Percentiles rank a stretch among this genome's conserved stretches.
Evolutionary conservation across 1,140 invertebrate genomes (phyloP).

Genomic region (Teleopsis dalmanni): DNA sequence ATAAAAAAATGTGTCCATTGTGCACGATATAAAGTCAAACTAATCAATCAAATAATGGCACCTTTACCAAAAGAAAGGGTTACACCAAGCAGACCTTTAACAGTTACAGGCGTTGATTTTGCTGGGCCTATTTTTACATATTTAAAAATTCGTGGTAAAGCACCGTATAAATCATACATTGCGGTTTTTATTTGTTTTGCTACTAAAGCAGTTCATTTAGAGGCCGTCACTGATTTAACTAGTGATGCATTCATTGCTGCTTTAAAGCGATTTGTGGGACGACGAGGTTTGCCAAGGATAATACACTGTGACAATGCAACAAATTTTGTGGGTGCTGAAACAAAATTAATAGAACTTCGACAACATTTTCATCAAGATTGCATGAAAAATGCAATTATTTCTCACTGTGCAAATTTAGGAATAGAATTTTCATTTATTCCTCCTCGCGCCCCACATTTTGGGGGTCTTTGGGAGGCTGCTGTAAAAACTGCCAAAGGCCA

Average conservation of each 20-base stretch:
- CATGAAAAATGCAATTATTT: no score
- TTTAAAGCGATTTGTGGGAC: slow-evolving; percentile 30
- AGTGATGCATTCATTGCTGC: slow-evolving; percentile 32
- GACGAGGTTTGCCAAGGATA: slow-evolving; percentile 19
- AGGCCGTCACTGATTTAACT: slow-evolving; percentile 33
- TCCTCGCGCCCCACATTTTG: no score
- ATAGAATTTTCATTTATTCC: no score
- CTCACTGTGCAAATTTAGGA: no score
- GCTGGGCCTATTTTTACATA: not conserved
- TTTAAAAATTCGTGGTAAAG: not conserved
- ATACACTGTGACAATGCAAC: slow-evolving; percentile 30
- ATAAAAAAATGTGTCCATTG: not conserved
- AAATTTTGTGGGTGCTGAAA: slow-evolving; percentile 22
- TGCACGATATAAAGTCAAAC: not conserved
- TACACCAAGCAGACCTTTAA: not conserved
- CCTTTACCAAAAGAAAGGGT: not conserved
- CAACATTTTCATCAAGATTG: no score
- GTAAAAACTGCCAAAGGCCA: no score
- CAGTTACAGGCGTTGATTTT: not conserved
- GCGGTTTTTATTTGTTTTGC: slow-evolving; percentile 17
- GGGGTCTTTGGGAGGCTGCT: no score
- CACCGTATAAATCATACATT: not conserved
- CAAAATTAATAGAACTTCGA: no score
- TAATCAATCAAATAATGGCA: not conserved
- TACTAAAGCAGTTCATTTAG: slow-evolving; percentile 46